Conservation (phyloP, 1,140 invertebrate species). For the Stratiolaelaps scimitus region DNA sequence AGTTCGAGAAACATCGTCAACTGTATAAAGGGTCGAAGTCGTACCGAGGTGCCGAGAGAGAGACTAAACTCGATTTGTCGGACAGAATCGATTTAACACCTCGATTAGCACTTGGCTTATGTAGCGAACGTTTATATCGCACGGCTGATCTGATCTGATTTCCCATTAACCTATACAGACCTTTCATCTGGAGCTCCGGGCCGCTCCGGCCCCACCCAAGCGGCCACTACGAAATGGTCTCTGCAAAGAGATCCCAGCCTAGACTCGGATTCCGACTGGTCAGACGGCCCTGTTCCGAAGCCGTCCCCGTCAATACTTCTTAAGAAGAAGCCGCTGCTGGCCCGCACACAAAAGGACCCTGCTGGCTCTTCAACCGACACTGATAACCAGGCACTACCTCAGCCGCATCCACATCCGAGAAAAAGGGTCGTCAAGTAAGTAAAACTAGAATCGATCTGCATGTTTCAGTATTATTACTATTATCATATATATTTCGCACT, state of each 20-base stretch:
- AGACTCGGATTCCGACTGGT: constrained; percentile 24
- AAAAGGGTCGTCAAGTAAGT: constrained; percentile 14
- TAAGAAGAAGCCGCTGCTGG: not conserved
- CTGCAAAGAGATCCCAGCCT: not conserved
- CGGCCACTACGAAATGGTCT: not conserved
- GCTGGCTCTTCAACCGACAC: constrained; percentile 16
- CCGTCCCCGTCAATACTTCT: constrained; percentile 12
- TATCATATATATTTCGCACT: too few relatives aligned
- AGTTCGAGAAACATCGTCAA: not conserved
- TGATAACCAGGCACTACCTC: not conserved
- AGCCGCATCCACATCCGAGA: not conserved
- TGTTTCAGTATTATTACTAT: too few relatives aligned
- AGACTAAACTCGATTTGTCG: too few relatives aligned
- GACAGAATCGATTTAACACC: too few relatives aligned
- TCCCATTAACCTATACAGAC: too few relatives aligned
- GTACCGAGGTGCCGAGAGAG: too few relatives aligned
- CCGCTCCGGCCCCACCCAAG: too few relatives aligned
- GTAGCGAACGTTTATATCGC: too few relatives aligned
- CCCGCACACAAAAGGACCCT: not conserved
- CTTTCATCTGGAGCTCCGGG: too few relatives aligned
- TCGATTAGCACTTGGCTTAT: too few relatives aligned
- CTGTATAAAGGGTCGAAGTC: too few relatives aligned
- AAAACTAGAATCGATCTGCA: not conserved
- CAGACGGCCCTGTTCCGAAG: constrained; percentile 11
- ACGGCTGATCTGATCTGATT: too few relatives aligned